phyloP scores from a whole-genome alignment of 2,888 invertebrate genomes.

The Ellobium chinense region DNA sequence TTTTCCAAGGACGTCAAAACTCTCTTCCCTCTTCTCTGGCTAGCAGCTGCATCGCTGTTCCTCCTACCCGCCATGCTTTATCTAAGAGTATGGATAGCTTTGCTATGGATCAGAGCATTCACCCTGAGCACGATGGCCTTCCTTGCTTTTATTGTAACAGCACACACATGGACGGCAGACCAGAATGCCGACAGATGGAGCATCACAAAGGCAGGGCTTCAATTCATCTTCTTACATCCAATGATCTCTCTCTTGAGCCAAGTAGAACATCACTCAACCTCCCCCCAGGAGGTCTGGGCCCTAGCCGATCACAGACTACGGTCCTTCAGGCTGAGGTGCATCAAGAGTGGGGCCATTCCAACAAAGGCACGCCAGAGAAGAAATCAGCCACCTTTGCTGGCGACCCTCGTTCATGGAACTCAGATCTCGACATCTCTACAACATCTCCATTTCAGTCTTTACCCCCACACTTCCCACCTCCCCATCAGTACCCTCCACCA shows the following conservation, averaged over 20 bases:
- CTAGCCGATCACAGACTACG: slow-evolving; percentile 65
- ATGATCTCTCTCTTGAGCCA: background rate
- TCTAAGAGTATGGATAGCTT: slow-evolving; percentile 47
- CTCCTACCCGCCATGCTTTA: slow-evolving; percentile 57
- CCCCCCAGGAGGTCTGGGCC: slow-evolving; percentile 19
- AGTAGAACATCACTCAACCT: background rate
- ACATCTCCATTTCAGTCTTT: slow-evolving; percentile 23
- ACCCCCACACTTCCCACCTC: slow-evolving; percentile 25
- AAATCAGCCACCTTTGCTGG: slow-evolving; percentile 35
- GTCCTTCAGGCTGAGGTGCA: slow-evolving; percentile 71
- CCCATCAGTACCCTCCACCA: background rate
- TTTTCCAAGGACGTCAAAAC: slow-evolving; percentile 61
- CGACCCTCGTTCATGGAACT: background rate
- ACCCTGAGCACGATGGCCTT: slow-evolving; percentile 27
- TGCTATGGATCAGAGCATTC: slow-evolving; percentile 16
- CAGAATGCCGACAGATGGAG: slow-evolving; percentile 10
- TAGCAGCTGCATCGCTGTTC: slow-evolving; percentile 51
- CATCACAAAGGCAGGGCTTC: background rate
- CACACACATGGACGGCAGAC: slow-evolving; percentile 33
- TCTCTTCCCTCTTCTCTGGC: slow-evolving; percentile 68
- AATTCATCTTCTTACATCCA: background rate
- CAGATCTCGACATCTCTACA: background rate
- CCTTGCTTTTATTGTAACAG: slow-evolving; percentile 45
- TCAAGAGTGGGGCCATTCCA: slow-evolving; percentile 66
- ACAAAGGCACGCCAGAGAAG: slow-evolving; percentile 32